phyloP scores from a whole-genome alignment of 2,888 invertebrate species.

The Sinelater perroti region DNA sequence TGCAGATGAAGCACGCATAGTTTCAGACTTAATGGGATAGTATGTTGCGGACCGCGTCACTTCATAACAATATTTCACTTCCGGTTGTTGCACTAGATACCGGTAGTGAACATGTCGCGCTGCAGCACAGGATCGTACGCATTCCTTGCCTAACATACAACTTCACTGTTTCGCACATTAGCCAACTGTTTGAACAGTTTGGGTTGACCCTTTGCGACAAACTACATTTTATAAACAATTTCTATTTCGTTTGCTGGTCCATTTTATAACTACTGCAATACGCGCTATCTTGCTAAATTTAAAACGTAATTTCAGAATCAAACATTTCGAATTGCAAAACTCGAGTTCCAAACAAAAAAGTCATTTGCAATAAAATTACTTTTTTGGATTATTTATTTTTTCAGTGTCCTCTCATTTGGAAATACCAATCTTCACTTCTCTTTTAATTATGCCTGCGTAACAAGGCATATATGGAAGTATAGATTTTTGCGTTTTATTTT shows the following conservation, averaged over 20 bases:
- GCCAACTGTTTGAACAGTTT: conserved; percentile 23
- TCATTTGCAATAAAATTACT: too few species aligned
- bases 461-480: too few species aligned
- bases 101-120: conserved; percentile 44
- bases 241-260: conserved; percentile 20
- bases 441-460: too few species aligned
- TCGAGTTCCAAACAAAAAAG: too few species aligned
- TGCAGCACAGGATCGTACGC: conserved; percentile 35
- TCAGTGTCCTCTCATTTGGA: too few species aligned
- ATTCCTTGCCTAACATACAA: conserved; percentile 39
- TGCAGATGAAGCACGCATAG: conserved; percentile 57
- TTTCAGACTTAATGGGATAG: conserved; percentile 52
- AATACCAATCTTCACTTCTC: too few species aligned
- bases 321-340: too few species aligned
- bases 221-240: conserved; percentile 27
- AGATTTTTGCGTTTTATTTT: too few species aligned
- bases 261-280: neutral
- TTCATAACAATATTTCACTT: conserved; percentile 51
- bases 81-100: conserved; percentile 49
- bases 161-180: conserved; percentile 30
- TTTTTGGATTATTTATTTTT: too few species aligned
- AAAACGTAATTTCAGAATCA: too few species aligned
- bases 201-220: conserved; percentile 19
- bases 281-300: too few species aligned
- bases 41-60: conserved; percentile 45